A percentile compares a stretch with the other conserved stretches of the same genome.
phyloP scores from a whole-genome alignment of 2,888 invertebrate genomes.

The Antitype chi region DNA sequence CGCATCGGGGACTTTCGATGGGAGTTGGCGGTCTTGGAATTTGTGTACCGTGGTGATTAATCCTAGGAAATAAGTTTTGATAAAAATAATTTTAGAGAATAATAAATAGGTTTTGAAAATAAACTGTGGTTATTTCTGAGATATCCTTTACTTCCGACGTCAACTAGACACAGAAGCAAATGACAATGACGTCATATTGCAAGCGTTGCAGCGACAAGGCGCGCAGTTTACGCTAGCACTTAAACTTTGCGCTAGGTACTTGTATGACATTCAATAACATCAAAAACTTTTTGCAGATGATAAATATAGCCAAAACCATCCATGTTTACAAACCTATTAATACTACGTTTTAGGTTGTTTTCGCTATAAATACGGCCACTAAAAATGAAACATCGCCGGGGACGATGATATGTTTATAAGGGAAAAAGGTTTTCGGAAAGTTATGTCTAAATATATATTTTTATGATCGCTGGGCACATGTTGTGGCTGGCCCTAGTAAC shows the following conservation, averaged over 20 bases:
- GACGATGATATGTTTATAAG: conserved; percentile 40
- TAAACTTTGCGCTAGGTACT: neutral
- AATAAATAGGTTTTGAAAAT: no score
- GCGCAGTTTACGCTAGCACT: no score
- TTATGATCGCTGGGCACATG: conserved; percentile 40
- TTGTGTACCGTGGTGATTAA: no score
- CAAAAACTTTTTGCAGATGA: neutral
- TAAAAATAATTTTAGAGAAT: no score
- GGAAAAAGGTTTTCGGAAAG: conserved; percentile 36
- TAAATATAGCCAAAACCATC: neutral
- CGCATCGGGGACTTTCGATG: no score
- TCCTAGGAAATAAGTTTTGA: no score
- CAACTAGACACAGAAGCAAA: no score
- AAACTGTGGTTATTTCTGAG: no score
- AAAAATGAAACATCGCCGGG: conserved; percentile 43
- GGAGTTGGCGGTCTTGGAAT: no score
- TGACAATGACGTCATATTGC: no score
- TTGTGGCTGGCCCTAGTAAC: conserved; percentile 32
- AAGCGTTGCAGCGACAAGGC: no score
- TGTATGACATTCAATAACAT: neutral
- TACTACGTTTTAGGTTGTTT: conserved; percentile 15
- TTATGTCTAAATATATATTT: conserved; percentile 47
- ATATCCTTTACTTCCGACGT: no score
- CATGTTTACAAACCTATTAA: conserved; percentile 15
- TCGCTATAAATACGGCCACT: conserved; percentile 35